Base-by-base conservation (phyloP, 2,113 vertebrate genomes). In the Sylvilagus bachmani region DNA sequence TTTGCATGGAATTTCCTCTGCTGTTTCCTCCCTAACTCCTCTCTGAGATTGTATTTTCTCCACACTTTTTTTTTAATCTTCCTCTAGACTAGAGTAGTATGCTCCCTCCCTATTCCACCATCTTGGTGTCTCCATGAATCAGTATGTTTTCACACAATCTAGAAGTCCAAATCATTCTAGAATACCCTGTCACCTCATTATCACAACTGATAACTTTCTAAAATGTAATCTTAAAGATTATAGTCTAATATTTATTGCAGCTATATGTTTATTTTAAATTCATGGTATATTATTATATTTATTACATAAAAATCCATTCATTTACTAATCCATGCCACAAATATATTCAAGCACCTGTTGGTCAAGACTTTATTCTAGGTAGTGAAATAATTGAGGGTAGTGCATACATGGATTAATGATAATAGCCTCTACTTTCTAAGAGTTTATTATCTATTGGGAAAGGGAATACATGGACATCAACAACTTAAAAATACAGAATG, bases 181-280 rank as follows among this genome's bases (percentile, higher is more conserved):
- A 83, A 38, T 33, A 4, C 33, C 10, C 19, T 9, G 2, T 84
- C 5, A 89, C 24, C 11, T 9, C 9, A 77, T 69, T 73, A 55
- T 5, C 21, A 86, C 24, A 58, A 67, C 3, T 5, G 67, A 77
- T 51, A 69, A 55, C 3, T 67, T 44, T 66, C 38, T 78, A 55
- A 93, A 82, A 89, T 36, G 11, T 88, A 74, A 51, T 58, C 38
- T 69, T 83, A 84, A 79, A 90, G 51, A 62, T 66, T 71, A 6
- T 1, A 58, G 21, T 33, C 10, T 85, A 67, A 67, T 84, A 69
- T 67, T 96, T 85, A 67, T 58, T 77, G 9, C 55, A 69, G 14
- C 29, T 27, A 91, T 10, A 36, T 70, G 22, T 27, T 79, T 9
- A 74, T 86, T 91, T 91, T 49, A 75, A 87, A 88, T 38, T 67